These are phyloP conservation scores for Corythaeola cristata DNA, from an alignment of 2,113 vertebrate species.

Conservation along the genomic window DNA sequence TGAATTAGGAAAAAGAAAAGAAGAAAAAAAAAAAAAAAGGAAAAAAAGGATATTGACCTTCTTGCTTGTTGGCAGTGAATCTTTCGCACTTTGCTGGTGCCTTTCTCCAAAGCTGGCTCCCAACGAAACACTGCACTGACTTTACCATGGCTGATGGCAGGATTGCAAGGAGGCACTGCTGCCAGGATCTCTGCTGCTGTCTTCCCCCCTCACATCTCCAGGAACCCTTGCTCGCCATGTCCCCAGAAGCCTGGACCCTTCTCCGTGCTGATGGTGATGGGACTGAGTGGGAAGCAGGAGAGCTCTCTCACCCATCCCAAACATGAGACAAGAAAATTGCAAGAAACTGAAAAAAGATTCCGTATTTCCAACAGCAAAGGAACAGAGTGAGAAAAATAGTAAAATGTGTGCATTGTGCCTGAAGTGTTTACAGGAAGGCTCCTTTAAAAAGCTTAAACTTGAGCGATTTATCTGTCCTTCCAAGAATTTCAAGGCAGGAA, in stretches of 20 bases:
- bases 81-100: not conserved
- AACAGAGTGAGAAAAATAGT: not conserved
- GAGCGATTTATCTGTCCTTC: constrained; percentile 15
- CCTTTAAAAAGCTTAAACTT: constrained; percentile 51
- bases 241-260: not conserved
- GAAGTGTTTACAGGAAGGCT: not conserved
- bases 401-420: not conserved
- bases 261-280: not conserved
- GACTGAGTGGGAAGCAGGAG: not conserved
- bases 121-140: not conserved
- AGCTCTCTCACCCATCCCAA: not conserved
- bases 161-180: not conserved
- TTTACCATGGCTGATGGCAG: not conserved
- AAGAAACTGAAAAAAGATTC: not conserved
- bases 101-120: not conserved
- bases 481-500: constrained; percentile 46
- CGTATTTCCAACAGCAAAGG: not conserved
- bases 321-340: not conserved
- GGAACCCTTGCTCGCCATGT: not conserved
- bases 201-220: not conserved
- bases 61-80: not conserved
- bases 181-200: not conserved
- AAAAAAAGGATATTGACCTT: not conserved
- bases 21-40: not conserved
- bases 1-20: not conserved